These are phyloP conservation scores for Priocnemis perturbator DNA, from an alignment of 2,888 invertebrate species.

Conservation along the genomic window DNA sequence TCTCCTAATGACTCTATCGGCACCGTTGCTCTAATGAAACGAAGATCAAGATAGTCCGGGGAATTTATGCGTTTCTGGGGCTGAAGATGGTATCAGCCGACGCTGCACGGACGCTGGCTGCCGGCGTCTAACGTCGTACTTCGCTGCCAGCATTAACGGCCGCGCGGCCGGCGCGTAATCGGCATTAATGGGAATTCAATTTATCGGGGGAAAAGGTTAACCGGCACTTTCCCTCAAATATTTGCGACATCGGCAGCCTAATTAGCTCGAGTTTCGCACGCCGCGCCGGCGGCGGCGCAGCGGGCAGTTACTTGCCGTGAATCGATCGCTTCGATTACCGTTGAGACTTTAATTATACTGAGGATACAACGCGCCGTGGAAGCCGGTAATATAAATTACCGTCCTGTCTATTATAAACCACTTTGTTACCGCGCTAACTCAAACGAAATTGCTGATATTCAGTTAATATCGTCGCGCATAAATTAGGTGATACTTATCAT, in stretches of 20 bases:
- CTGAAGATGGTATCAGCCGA: slow-evolving; percentile 43
- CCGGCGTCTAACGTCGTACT: not conserved
- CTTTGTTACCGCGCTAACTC: slow-evolving; percentile 18
- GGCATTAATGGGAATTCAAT: slow-evolving; percentile 50
- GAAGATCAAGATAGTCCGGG: slow-evolving; percentile 56
- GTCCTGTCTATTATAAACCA: slow-evolving; percentile 18
- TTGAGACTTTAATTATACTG: slow-evolving; percentile 37
- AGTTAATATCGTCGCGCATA: slow-evolving; percentile 8
- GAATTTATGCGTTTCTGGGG: slow-evolving; percentile 53
- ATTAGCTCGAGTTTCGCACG: slow-evolving; percentile 35
- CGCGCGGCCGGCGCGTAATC: slow-evolving; percentile 31
- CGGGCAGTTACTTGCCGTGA: slow-evolving; percentile 10
- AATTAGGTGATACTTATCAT: slow-evolving; percentile 13
- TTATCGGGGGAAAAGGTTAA: slow-evolving; percentile 51
- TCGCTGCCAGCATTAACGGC: not conserved
- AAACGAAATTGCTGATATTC: slow-evolving; percentile 17
- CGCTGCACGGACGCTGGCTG: not conserved
- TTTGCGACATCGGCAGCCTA: slow-evolving; percentile 38
- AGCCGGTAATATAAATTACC: slow-evolving; percentile 32
- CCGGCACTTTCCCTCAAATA: slow-evolving; percentile 45
- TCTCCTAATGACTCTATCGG: slow-evolving; percentile 63
- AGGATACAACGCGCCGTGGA: not conserved
- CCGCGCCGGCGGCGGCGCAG: too few relatives aligned
- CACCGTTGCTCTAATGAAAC: slow-evolving; percentile 47
- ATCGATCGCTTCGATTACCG: slow-evolving; percentile 27